Conservation (phyloP, 2,888 invertebrate species). For the Yponomeuta malinellus region DNA sequence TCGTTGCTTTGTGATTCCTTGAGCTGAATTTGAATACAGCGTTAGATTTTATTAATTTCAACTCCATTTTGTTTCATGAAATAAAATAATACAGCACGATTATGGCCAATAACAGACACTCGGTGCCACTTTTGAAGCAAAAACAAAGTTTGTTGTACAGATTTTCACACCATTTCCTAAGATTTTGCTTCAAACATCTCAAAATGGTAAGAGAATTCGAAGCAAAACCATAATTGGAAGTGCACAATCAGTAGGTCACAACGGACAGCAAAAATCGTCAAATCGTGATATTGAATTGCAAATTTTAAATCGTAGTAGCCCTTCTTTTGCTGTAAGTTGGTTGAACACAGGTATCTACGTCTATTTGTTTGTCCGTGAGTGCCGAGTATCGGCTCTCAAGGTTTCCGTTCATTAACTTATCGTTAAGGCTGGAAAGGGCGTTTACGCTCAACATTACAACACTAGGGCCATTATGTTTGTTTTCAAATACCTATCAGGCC, state of each 20-base stretch:
- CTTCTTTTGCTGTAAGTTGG: background rate
- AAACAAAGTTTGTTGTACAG: too few relatives aligned
- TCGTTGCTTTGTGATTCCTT: slow-evolving; percentile 59
- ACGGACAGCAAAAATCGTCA: background rate
- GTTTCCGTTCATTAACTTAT: slow-evolving; percentile 25
- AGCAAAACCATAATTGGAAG: background rate
- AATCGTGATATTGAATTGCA: background rate
- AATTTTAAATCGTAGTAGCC: background rate
- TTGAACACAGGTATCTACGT: background rate
- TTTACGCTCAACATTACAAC: slow-evolving; percentile 13
- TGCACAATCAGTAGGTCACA: slow-evolving; percentile 20
- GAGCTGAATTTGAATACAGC: slow-evolving; percentile 48
- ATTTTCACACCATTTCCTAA: too few relatives aligned
- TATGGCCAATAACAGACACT: too few relatives aligned
- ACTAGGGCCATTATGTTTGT: slow-evolving; percentile 17
- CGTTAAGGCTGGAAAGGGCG: slow-evolving; percentile 20
- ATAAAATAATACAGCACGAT: too few relatives aligned
- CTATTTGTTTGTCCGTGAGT: slow-evolving; percentile 21
- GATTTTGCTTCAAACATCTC: too few relatives aligned
- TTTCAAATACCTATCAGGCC: slow-evolving; percentile 9
- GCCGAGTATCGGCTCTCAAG: slow-evolving; percentile 22
- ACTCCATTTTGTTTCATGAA: too few relatives aligned
- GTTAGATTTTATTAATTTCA: background rate
- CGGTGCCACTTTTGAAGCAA: too few relatives aligned
- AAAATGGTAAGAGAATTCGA: too few relatives aligned